phyloP scores from a whole-genome alignment of 1,140 invertebrate species.

The Bombus impatiens region DNA sequence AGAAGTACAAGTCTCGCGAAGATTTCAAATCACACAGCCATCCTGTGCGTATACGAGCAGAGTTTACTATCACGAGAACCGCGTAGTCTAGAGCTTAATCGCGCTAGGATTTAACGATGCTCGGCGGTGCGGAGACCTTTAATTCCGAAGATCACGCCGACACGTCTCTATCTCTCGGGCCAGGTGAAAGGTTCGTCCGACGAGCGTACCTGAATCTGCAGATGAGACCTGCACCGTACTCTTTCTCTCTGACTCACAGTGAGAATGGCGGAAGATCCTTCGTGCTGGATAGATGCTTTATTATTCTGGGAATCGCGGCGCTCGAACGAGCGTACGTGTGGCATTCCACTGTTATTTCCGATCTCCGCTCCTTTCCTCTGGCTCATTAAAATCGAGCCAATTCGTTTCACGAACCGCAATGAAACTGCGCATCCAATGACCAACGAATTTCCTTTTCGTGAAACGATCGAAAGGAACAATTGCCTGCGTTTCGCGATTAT shows the following conservation, averaged over 20 bases:
- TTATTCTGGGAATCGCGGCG: constrained; percentile 54
- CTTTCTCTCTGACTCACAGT: neutral
- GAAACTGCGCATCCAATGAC: constrained; percentile 10
- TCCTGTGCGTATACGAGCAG: neutral
- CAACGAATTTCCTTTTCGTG: neutral
- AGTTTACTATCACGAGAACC: neutral
- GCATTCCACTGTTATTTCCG: constrained; percentile 47
- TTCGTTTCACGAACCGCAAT: constrained; percentile 6
- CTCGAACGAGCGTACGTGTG: constrained; percentile 17
- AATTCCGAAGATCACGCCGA: constrained; percentile 67
- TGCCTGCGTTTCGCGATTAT: neutral
- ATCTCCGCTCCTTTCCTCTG: neutral
- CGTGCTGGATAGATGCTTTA: constrained; percentile 50
- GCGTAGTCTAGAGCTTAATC: constrained; percentile 55
- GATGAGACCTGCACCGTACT: neutral
- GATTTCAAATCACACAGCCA: neutral
- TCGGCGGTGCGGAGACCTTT: constrained; percentile 61
- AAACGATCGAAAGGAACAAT: neutral
- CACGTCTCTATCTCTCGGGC: constrained; percentile 63
- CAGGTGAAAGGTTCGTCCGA: constrained; percentile 58
- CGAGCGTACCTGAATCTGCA: constrained; percentile 58
- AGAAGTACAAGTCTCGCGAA: too few species aligned
- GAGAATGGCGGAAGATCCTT: constrained; percentile 22
- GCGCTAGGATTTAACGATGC: constrained; percentile 65
- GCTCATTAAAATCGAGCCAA: constrained; percentile 42